Conservation (phyloP, 2,113 vertebrate species). For the Sporophila hypoxantha region DNA sequence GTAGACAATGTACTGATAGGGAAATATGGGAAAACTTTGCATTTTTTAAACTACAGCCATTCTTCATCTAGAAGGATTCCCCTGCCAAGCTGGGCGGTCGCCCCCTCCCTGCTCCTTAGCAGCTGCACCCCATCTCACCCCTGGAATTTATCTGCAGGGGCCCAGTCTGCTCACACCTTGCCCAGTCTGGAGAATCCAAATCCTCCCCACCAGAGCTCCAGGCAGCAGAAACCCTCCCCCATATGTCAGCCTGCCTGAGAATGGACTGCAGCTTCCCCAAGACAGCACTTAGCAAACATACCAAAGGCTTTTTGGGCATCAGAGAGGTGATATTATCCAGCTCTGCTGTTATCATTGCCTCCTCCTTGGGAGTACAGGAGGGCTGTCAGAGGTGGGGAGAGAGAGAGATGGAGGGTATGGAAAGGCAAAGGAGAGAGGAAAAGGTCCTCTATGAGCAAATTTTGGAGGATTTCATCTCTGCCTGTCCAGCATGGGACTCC, state of each 20-base stretch:
- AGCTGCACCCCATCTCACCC: not conserved
- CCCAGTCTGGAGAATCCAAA: not conserved
- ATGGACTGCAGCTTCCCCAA: accelerated
- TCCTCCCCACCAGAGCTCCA: not conserved
- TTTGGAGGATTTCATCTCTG: not conserved
- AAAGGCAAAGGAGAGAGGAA: not conserved
- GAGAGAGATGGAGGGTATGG: not conserved
- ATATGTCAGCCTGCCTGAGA: not conserved
- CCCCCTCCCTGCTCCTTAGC: not conserved
- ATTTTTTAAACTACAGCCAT: not conserved
- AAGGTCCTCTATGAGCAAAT: not conserved
- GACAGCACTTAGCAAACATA: not conserved
- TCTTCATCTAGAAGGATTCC: not conserved
- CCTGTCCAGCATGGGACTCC: not conserved
- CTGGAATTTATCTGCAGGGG: not conserved
- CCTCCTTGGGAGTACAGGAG: not conserved
- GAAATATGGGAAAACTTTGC: not conserved
- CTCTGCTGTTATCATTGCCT: not conserved
- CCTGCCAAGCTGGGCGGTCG: accelerated
- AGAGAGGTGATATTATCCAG: not conserved
- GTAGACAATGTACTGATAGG: not conserved
- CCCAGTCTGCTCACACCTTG: not conserved
- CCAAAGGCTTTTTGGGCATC: not conserved
- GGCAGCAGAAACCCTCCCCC: not conserved
- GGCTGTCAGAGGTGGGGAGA: not conserved